Conservation (phyloP, 2,888 invertebrate species). For the Amphipoea lucens region DNA sequence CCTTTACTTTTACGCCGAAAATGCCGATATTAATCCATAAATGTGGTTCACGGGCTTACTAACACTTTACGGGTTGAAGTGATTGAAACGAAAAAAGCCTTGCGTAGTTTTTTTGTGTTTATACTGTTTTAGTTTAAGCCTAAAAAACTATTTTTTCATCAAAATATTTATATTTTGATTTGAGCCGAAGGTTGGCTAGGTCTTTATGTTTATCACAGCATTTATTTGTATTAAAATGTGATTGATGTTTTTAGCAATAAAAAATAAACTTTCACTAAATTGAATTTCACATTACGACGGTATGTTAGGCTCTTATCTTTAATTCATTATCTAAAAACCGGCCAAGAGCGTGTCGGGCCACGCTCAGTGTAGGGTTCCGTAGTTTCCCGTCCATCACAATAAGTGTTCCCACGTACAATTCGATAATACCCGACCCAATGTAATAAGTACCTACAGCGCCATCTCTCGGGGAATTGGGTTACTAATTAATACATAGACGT, state of each 20-base stretch:
- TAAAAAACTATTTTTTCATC: neutral
- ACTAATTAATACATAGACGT: no score
- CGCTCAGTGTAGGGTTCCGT: no score
- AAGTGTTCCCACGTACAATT: no score
- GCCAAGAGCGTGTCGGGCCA: no score
- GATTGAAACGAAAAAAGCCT: neutral
- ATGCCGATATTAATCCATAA: neutral
- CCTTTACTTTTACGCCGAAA: constrained; percentile 18
- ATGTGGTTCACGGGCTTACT: neutral
- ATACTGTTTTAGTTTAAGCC: neutral
- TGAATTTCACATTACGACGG: neutral
- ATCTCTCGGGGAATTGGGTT: no score
- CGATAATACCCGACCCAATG: no score
- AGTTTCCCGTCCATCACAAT: no score
- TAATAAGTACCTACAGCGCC: no score
- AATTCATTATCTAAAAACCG: neutral
- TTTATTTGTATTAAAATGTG: constrained; percentile 4
- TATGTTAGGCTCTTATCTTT: neutral
- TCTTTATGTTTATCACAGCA: neutral
- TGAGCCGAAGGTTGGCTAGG: neutral
- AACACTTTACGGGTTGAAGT: neutral
- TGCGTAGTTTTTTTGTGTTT: neutral
- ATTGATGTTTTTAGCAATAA: neutral
- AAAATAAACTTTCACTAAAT: neutral
- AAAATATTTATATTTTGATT: constrained; percentile 11